These are phyloP conservation scores for Dione juno DNA, from an alignment of 2,888 invertebrate genomes.

Conservation along the genomic window DNA sequence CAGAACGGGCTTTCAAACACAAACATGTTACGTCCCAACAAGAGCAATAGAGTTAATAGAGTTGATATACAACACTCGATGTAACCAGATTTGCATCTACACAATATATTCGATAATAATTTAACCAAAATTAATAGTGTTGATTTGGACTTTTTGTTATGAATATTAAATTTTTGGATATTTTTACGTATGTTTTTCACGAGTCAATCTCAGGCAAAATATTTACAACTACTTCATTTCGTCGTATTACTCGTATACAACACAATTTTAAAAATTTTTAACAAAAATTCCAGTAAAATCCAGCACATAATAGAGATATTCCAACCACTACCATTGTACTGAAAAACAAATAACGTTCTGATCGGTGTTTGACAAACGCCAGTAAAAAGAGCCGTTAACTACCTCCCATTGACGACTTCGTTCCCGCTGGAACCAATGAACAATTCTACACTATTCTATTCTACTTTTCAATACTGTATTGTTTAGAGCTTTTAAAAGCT, in stretches of 20 bases:
- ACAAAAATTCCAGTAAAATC: not conserved
- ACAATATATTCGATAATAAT: not conserved
- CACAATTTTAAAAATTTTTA: not conserved
- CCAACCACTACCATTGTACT: slow-evolving; percentile 14
- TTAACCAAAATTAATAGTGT: too few species aligned
- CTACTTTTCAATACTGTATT: slow-evolving; percentile 4
- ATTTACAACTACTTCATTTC: too few species aligned
- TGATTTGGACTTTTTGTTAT: too few species aligned
- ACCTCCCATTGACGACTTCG: slow-evolving; percentile 26
- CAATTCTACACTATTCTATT: slow-evolving; percentile 2
- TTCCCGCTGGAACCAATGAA: slow-evolving; percentile 3
- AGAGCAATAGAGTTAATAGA: not conserved
- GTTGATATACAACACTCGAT: not conserved
- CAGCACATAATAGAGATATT: not conserved
- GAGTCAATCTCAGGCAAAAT: too few species aligned
- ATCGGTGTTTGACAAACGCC: slow-evolving; percentile 34
- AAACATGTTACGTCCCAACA: not conserved
- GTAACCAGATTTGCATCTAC: not conserved
- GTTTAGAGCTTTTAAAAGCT: slow-evolving; percentile 12
- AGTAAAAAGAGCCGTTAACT: slow-evolving; percentile 32
- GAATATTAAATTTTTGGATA: too few species aligned
- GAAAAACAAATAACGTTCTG: slow-evolving; percentile 32
- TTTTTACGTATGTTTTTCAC: too few species aligned
- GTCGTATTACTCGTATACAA: too few species aligned
- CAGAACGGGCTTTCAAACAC: not conserved